Evolutionary conservation across 2,888 invertebrate genomes (phyloP).

Genomic region (Onchidella celtica): DNA sequence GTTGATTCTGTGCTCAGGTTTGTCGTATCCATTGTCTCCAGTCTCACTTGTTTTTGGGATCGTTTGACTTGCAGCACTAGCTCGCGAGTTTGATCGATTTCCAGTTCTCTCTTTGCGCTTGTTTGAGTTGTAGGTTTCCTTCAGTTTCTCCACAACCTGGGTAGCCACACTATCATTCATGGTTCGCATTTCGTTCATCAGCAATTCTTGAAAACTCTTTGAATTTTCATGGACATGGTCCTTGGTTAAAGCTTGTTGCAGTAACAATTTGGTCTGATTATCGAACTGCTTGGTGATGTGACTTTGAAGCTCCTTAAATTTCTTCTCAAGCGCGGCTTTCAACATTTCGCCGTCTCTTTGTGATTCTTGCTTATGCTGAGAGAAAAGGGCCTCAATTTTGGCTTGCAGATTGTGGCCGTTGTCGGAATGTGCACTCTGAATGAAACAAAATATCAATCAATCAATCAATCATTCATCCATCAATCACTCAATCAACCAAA

Average conservation of each 20-base stretch:
- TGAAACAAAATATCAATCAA: too few species aligned
- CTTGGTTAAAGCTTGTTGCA: not conserved
- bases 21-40: too few species aligned
- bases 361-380: too few species aligned
- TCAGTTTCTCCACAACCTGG: not conserved
- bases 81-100: not conserved
- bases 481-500: too few species aligned
- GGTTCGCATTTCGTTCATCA: not conserved
- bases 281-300: not conserved
- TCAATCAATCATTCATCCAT: too few species aligned
- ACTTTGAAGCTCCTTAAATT: not conserved
- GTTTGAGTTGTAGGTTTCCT: not conserved
- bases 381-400: too few species aligned
- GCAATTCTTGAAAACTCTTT: not conserved
- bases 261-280: not conserved
- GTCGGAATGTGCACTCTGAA: too few species aligned
- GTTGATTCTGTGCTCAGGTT: too few species aligned
- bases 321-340: not conserved
- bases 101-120: not conserved
- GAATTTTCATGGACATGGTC: slow-evolving; percentile 10
- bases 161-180: not conserved
- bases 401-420: too few species aligned
- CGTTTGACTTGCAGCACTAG: too few species aligned
- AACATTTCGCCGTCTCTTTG: too few species aligned
- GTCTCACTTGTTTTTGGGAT: too few species aligned